phyloP scores from a whole-genome alignment of 1,140 invertebrate species.

The Tetramorium alpestre region DNA sequence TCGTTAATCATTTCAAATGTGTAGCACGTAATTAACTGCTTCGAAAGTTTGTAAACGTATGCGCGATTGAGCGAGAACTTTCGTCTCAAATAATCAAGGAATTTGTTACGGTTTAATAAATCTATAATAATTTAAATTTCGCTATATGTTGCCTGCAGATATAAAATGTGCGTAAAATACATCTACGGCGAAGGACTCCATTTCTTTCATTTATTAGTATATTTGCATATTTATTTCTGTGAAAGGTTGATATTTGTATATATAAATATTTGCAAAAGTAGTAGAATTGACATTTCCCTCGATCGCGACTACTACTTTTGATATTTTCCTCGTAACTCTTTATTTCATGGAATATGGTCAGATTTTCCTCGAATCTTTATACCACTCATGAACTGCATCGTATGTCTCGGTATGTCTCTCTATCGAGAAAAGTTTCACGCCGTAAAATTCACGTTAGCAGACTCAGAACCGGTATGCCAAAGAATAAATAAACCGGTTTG shows the following conservation, averaged over 20 bases:
- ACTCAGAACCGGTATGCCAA: background rate
- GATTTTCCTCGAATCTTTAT: background rate
- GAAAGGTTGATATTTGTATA: background rate
- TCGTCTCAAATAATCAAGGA: background rate
- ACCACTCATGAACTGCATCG: background rate
- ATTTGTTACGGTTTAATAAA: background rate
- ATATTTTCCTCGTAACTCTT: background rate
- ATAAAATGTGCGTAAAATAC: background rate
- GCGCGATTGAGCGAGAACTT: background rate
- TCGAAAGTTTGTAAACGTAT: background rate
- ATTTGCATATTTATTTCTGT: background rate
- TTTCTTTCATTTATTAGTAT: background rate
- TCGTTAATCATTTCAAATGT: background rate
- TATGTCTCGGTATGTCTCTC: background rate
- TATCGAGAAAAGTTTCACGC: background rate
- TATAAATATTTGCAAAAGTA: background rate
- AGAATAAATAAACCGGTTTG: conserved; percentile 51
- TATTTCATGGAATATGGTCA: background rate
- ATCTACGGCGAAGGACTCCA: background rate
- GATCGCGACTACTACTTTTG: background rate
- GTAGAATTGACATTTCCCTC: too few species aligned
- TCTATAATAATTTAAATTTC: background rate
- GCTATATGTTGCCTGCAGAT: background rate
- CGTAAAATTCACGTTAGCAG: conserved; percentile 10
- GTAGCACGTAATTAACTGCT: background rate